Percentiles rank a stretch among this genome's conserved stretches.
These are phyloP conservation scores for Coreius guichenoti DNA, from an alignment of 2,797 vertebrate genomes.

Conservation along the genomic window DNA sequence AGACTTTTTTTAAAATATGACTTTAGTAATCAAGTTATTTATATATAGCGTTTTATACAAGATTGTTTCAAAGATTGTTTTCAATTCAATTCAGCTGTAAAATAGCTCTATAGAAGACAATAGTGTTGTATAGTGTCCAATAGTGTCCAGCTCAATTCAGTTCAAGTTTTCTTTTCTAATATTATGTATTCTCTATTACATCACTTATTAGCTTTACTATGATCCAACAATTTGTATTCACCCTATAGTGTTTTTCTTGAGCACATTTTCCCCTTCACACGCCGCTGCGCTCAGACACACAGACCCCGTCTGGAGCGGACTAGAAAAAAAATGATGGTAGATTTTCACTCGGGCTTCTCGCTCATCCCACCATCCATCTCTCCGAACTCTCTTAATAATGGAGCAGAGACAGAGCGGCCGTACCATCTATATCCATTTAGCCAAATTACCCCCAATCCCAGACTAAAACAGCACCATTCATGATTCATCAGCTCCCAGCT, in stretches of 20 bases:
- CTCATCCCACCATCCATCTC: constrained; percentile 58
- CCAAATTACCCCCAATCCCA: constrained; percentile 68
- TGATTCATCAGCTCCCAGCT: constrained; percentile 68
- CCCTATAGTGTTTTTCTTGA: not conserved
- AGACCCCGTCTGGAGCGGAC: constrained; percentile 17
- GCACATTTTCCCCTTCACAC: constrained; percentile 15
- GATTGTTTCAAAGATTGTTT: not conserved
- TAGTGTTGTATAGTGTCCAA: too few relatives aligned
- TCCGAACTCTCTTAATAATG: constrained; percentile 69
- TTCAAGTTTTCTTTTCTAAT: not conserved
- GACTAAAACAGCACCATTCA: constrained; percentile 68
- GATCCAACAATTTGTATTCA: not conserved
- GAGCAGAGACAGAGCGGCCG: constrained; percentile 68
- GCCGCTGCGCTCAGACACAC: not conserved
- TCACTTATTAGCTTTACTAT: not conserved
- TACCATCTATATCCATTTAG: constrained; percentile 72
- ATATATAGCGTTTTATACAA: not conserved
- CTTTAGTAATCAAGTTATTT: not conserved
- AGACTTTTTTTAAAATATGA: not conserved
- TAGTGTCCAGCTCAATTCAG: too few relatives aligned
- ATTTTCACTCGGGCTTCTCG: constrained; percentile 26
- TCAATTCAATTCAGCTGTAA: too few relatives aligned
- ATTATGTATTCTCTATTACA: not conserved
- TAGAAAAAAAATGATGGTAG: constrained; percentile 2
- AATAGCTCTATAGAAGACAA: too few relatives aligned